Base-by-base conservation (phyloP, 2,797 vertebrate genomes). In the Danionella dracula region DNA sequence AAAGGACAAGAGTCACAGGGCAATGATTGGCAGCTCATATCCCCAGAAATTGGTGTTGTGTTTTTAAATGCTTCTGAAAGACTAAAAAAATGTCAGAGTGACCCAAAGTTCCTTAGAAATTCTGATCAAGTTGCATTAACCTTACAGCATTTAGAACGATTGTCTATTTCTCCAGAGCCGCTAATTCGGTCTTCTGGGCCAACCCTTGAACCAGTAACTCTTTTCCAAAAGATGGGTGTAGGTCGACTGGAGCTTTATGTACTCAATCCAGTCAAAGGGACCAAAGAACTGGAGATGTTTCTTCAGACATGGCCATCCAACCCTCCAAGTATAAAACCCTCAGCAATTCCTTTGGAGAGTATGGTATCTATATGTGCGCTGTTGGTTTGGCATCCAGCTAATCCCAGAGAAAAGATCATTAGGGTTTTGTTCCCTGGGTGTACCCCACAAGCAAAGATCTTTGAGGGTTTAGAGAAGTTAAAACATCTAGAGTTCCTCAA, bases 221-320 rank as follows among this genome's bases (percentile, higher is more conserved):
- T 99, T 46, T 97, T 97, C 64, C 92, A 96, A 49, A 99, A 99
- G 83, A 93, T 99, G 94, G 96, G 96, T 0, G 94, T 98, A 0
- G 96, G 96, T 2, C 84, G 94, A 0, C 63, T 99, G 70, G 96
- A 98, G 77, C 82, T 99, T 84, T 96, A 94, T 1, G 80, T 93
- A 0, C 82, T 99, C n/a, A 94, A 96, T 72, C 96, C 96, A 0
- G 85, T 92, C 4, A 85, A 78, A 5, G 90, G 90, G 62, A 92
- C 82, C 71, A 90, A 87, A 81, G 90, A 92, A 53, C 78, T 93
- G 1, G 90, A 94, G 2, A 75, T 77, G 19, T 80, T 94, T 0
- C 84, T 87, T 83, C 88, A 91, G 74, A 80, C 77, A 0, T 94
- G 92, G 93, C 71, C 88, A 0, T 76, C 83, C 2, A 69, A 57